Base-by-base conservation (phyloP, 2,888 invertebrate genomes). In the Incurvaria masculella region DNA sequence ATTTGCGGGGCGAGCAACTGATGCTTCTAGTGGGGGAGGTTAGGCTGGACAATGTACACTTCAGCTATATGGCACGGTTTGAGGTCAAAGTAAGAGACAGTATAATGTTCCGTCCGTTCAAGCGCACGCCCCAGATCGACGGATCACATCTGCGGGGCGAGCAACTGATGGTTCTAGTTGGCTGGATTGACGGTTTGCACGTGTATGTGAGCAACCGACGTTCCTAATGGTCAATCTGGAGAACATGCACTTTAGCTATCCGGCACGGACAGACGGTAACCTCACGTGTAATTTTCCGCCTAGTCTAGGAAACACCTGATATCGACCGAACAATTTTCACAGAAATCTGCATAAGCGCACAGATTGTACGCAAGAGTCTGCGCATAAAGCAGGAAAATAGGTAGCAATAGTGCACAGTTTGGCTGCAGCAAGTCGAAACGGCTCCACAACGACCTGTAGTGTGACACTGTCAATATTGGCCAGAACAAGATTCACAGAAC, bases 21-120 rank as follows among this genome's bases (percentile, higher is more conserved):
- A 62, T 68, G n/a, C 62, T 68, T 42, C 79, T 86, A 1, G 69
- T 65, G 2, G 93, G 93, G 0, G 82, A 86, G 44, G 85, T 94
- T 26, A 73, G 80, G 50, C 81, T 93, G 56, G 81, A 83, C 54
- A 80, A 87, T 54, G 81, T 93, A 2, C 74, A 82, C 56, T 94
- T 94, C 61, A 80, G 81, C 45, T 94, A 94, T 64, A 94, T 94
- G 0, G 85, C 91, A 0, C 69, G 94, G 44, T 81, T 85, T 16
- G 86, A 90, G 56, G 84, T 88, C 0, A 80, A 82, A 71, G 86
- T 86, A 62, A 47, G 10, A 6, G 10, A 23, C 23, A 23, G 10
- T 10, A n/a, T n/a, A n/a, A n/a, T n/a, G n/a, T 94, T 85, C 61
- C 71, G 81, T 39, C 80, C 91, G 11, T 82, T 94, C 40, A 90